Base-by-base conservation (phyloP, 2,113 vertebrate genomes). In the Pleuronectes platessa region DNA sequence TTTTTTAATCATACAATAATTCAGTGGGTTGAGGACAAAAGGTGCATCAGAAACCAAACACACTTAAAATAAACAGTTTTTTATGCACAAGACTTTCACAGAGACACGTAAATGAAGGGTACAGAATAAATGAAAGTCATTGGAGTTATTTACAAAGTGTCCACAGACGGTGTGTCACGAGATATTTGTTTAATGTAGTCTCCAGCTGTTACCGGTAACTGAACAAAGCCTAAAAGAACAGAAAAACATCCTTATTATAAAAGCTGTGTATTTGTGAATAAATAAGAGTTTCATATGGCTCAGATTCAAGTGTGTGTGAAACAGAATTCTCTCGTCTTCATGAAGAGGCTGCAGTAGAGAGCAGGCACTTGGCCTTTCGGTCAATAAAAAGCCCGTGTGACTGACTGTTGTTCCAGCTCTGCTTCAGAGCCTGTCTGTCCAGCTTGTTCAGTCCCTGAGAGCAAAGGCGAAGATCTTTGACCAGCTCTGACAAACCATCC, bases 381-480 rank as follows among this genome's bases (percentile, higher is more conserved):
- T 93, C 86, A 5, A 92, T 26, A 20, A 92, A 61, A 54, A 4
- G 65, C 61, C 89, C 82, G 0, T 31, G 51, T 31, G 76, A 24
- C 3, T 14, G 61, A 11, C 31, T 20, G 2, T 20, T 9, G 4
- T 62, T 74, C 90, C 82, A 93, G 84, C 54, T 86, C 42, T 76
- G 87, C 53, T 82, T 81, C 7, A 93, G 66, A 0, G 68, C 73
- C 23, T 90, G 78, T 27, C 91, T 87, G 74, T 96, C 93, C 56
- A 93, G 80, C 37, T 94, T 93, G 86, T 93, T 93, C 3, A 96
- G 84, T 13, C 78, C 78, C 62, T 89, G 91, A 21, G 94, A 92
- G 68, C 95, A 95, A 37, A 96, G 92, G 5, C 89, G 89, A 18
- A 96, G 89, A 11, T 96, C 95, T 17, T 12, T 42, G 58, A 96